phyloP scores from a whole-genome alignment of 2,113 vertebrate species.

The Polyodon spathula region DNA sequence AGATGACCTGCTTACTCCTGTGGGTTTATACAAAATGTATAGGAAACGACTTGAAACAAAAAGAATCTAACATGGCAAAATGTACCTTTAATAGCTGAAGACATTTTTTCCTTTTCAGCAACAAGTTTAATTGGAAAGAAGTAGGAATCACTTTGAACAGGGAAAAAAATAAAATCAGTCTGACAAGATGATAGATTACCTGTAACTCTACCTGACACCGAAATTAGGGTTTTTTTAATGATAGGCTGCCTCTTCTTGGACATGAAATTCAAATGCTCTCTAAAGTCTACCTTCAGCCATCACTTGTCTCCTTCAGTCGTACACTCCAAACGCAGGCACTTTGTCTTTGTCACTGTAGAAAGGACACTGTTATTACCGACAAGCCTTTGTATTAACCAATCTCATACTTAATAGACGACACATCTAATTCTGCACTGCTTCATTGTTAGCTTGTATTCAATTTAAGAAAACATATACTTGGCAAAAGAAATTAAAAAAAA shows the following conservation, averaged over 20 bases:
- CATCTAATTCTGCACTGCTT: conserved; percentile 80
- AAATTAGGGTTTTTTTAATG: conserved; percentile 91
- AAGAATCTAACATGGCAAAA: conserved; percentile 45
- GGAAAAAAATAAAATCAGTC: conserved; percentile 62
- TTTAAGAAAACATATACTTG: conserved; percentile 10
- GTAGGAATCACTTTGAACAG: conserved; percentile 68
- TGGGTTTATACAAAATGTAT: conserved; percentile 35
- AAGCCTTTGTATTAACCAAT: conserved; percentile 91
- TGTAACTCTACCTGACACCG: conserved; percentile 90
- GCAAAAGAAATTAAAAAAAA: conserved; percentile 8
- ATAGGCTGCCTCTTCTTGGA: conserved; percentile 81
- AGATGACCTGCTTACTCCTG: conserved; percentile 31
- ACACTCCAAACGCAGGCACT: conserved; percentile 80
- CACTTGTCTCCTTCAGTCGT: conserved; percentile 72
- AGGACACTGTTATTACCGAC: conserved; percentile 96
- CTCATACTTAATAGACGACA: conserved; percentile 84
- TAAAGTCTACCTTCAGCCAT: conserved; percentile 80
- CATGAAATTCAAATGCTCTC: conserved; percentile 89
- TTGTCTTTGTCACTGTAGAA: conserved; percentile 88
- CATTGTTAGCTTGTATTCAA: conserved; percentile 47
- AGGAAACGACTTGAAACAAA: conserved; percentile 39
- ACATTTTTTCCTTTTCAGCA: conserved; percentile 56
- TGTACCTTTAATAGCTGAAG: conserved; percentile 56
- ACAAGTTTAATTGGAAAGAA: conserved; percentile 83
- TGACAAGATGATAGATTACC: conserved; percentile 92